These are phyloP conservation scores for Hyalella azteca DNA, from an alignment of 2,888 invertebrate genomes.

Conservation along the genomic window DNA sequence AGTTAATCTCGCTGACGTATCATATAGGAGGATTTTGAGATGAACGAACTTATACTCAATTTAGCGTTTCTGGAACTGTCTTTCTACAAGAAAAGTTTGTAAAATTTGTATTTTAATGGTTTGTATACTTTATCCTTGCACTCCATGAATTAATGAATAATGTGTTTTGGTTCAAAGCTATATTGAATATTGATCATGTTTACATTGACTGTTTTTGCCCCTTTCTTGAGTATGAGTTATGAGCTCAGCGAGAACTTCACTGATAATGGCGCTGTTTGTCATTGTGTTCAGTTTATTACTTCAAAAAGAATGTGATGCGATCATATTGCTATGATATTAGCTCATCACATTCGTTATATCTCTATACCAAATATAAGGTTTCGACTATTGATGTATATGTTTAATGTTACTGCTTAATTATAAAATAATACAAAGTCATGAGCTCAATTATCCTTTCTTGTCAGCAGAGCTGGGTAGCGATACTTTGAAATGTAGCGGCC, in stretches of 20 bases:
- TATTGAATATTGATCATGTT: not conserved
- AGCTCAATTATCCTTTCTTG: too few relatives aligned
- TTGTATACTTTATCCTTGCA: not conserved
- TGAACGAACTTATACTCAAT: too few relatives aligned
- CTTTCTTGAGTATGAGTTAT: too few relatives aligned
- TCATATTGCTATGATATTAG: not conserved
- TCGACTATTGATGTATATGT: slow-evolving; percentile 8
- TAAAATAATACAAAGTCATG: too few relatives aligned
- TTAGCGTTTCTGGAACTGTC: too few relatives aligned
- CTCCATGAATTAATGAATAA: not conserved
- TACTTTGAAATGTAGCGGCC: too few relatives aligned
- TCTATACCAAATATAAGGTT: slow-evolving; percentile 5
- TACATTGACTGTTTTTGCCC: not conserved
- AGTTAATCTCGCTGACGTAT: too few relatives aligned
- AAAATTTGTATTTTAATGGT: not conserved
- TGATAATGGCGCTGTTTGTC: not conserved
- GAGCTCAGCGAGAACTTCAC: too few relatives aligned
- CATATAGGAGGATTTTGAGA: too few relatives aligned
- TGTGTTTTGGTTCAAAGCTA: not conserved
- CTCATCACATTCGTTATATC: not conserved
- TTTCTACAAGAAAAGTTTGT: too few relatives aligned
- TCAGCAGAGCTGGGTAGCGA: too few relatives aligned
- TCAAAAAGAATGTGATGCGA: not conserved
- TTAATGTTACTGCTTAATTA: not conserved
- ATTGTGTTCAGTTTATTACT: not conserved